Percentiles rank a stretch among this genome's conserved stretches.
Conservation (phyloP, 2,888 invertebrate species). For the Himalopsyche tibetana region DNA sequence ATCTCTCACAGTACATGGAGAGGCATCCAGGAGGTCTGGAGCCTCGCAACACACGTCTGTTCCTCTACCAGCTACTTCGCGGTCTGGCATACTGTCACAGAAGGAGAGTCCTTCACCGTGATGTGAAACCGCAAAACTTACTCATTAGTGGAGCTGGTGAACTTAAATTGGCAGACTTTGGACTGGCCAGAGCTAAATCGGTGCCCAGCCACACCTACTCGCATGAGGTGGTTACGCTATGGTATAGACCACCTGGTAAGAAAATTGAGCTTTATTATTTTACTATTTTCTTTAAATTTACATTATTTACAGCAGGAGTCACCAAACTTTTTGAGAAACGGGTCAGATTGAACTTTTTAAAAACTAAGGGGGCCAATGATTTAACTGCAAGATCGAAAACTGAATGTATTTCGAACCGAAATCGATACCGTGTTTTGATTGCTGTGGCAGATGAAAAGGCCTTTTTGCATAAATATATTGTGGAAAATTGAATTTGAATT, state of each 20-base stretch:
- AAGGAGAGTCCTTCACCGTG: constrained; percentile 95
- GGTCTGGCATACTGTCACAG: constrained; percentile 98
- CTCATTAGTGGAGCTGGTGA: constrained; percentile 98
- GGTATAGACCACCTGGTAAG: constrained; percentile 96
- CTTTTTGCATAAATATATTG: no score
- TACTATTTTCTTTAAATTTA: background rate
- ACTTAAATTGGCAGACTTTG: constrained; percentile 98
- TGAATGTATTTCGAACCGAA: no score
- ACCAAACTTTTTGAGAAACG: no score
- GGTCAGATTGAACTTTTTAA: no score
- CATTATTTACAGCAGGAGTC: no score
- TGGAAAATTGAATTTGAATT: no score
- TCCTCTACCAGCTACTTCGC: constrained; percentile 97
- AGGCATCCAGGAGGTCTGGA: constrained; percentile 95
- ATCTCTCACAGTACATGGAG: constrained; percentile 99
- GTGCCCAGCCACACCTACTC: constrained; percentile 99
- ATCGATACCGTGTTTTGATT: no score
- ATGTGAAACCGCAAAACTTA: constrained; percentile 99
- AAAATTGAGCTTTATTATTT: background rate
- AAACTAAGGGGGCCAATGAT: no score
- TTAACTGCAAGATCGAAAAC: no score
- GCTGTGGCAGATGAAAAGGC: no score
- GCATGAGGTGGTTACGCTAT: constrained; percentile 97
- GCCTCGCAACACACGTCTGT: constrained; percentile 94
- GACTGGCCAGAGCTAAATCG: constrained; percentile 97